A percentile compares a stretch with the other conserved stretches of the same genome.
Evolutionary conservation across 1,140 invertebrate genomes (phyloP).

Genomic region (Achatina immaculata): DNA sequence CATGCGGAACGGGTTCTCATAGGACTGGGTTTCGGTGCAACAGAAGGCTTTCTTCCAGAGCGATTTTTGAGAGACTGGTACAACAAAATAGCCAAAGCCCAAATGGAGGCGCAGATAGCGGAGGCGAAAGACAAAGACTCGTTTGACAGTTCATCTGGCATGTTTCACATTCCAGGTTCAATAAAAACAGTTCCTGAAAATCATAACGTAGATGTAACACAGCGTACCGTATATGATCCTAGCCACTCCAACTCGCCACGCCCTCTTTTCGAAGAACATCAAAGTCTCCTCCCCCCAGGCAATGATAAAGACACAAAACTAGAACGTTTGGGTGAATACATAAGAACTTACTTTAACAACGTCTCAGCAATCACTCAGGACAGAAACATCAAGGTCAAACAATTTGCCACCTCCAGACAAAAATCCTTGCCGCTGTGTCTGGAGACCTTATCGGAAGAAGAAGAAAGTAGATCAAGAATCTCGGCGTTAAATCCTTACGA

Average conservation of each 20-base stretch:
- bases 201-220: background rate
- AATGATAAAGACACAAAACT: background rate
- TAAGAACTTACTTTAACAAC: slow-evolving; percentile 26
- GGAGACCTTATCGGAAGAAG: slow-evolving; percentile 63
- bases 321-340: slow-evolving; percentile 36
- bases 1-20: slow-evolving; percentile 56
- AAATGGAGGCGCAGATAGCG: slow-evolving; percentile 33
- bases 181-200: background rate
- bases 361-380: background rate
- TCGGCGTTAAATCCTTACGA: slow-evolving; percentile 41
- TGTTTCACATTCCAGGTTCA: background rate
- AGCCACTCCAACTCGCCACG: background rate
- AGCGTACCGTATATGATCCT: background rate
- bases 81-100: slow-evolving; percentile 53
- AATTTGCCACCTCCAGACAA: slow-evolving; percentile 55
- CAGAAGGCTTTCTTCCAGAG: slow-evolving; percentile 60
- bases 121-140: background rate
- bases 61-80: slow-evolving; percentile 63
- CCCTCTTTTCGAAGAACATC: slow-evolving; percentile 1
- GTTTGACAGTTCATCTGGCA: background rate
- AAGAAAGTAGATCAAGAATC: slow-evolving; percentile 49
- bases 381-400: slow-evolving; percentile 44
- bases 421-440: slow-evolving; percentile 62
- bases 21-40: slow-evolving; percentile 56
- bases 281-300: background rate